Percentiles rank a stretch among this genome's conserved stretches.
phyloP scores from a whole-genome alignment of 2,888 invertebrate genomes.

The Sarcophaga carnaria region DNA sequence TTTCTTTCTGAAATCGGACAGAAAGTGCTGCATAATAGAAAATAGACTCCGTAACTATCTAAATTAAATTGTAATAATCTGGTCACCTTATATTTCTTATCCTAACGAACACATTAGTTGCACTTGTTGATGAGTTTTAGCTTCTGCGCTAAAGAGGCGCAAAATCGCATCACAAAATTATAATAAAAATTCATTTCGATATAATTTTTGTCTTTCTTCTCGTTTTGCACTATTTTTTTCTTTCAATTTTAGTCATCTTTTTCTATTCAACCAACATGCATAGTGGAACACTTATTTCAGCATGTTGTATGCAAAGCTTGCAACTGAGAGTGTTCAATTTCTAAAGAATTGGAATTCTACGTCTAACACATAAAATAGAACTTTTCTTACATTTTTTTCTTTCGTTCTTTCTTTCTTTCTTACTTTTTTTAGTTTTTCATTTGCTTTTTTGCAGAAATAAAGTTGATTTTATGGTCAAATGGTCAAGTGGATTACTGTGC shows the following conservation, averaged over 20 bases:
- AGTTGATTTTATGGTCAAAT: conserved; percentile 78
- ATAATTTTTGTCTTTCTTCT: conserved; percentile 32
- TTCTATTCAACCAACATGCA: not conserved
- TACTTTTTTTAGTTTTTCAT: too few species aligned
- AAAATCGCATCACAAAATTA: conserved; percentile 29
- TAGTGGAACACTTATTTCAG: not conserved
- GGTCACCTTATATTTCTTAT: conserved; percentile 35
- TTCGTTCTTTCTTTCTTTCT: not conserved
- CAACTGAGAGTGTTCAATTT: conserved; percentile 60
- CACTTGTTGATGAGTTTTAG: conserved; percentile 63
- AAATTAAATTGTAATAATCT: not conserved
- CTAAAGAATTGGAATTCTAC: conserved; percentile 65
- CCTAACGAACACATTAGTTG: conserved; percentile 40
- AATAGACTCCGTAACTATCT: too few species aligned
- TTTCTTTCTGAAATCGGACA: too few species aligned
- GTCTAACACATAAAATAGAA: conserved; percentile 62
- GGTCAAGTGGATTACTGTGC: conserved; percentile 79
- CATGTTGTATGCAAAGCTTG: conserved; percentile 11
- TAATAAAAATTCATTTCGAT: conserved; percentile 62
- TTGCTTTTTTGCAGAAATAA: conserved; percentile 33
- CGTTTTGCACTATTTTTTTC: conserved; percentile 16
- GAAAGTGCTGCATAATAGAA: too few species aligned
- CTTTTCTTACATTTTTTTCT: conserved; percentile 29
- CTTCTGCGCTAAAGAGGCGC: conserved; percentile 55
- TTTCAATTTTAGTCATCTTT: conserved; percentile 27